Conservation (phyloP, 2,113 vertebrate genomes). For the Hippocampus zosterae region DNA sequence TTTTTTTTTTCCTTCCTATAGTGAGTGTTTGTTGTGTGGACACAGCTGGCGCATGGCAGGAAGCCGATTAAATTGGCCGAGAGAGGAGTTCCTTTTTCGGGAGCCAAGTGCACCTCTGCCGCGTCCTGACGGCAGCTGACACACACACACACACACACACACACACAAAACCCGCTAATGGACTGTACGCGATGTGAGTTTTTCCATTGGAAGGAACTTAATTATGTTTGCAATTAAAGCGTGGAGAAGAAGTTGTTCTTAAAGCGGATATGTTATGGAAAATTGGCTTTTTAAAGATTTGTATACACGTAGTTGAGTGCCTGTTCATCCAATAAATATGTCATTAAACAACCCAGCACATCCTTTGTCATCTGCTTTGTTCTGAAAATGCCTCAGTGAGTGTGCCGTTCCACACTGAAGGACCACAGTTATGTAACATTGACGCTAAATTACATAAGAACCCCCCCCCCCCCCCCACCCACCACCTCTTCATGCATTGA, state of each 20-base stretch:
- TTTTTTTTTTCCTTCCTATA: background rate
- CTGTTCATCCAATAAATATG: background rate
- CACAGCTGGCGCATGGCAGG: constrained; percentile 63
- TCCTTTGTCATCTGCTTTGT: background rate
- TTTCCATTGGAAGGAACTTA: background rate
- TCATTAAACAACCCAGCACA: background rate
- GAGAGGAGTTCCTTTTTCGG: constrained; percentile 50
- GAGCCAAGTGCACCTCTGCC: constrained; percentile 47
- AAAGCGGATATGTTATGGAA: background rate
- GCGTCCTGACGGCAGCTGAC: constrained; percentile 38
- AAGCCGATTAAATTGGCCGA: constrained; percentile 63
- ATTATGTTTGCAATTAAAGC: background rate
- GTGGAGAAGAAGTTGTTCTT: background rate
- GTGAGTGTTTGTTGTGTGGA: constrained; percentile 58
- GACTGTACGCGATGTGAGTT: background rate
- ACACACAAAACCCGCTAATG: background rate
- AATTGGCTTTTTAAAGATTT: background rate
- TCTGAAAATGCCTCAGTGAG: background rate
- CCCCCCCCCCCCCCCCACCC: rapidly evolving
- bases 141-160: background rate
- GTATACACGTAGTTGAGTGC: background rate
- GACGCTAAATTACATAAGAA: background rate
- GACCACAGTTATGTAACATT: background rate
- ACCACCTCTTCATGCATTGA: too few relatives aligned
- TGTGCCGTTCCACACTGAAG: too few relatives aligned